phyloP scores from a whole-genome alignment of 2,113 vertebrate species.

The Lagopus leucura region DNA sequence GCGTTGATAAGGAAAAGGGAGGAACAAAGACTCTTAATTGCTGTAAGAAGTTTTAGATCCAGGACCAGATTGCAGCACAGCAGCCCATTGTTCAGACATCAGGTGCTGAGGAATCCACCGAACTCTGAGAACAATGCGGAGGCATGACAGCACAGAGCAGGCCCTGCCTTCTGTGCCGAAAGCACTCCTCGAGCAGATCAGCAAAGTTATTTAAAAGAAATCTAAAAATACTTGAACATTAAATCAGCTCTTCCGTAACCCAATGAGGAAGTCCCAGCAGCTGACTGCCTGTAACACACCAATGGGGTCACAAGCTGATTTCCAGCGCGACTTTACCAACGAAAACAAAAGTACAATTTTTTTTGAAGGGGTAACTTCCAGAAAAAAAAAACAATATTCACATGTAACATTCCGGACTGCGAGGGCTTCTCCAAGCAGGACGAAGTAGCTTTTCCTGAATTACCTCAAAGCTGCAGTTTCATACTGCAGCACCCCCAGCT shows the following conservation, averaged over 20 bases:
- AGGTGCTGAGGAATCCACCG: not conserved
- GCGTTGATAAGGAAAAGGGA: not conserved
- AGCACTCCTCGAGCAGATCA: not conserved
- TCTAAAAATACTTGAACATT: not conserved
- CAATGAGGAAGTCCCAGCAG: not conserved
- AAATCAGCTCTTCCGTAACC: not conserved
- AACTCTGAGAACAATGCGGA: not conserved
- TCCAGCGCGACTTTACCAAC: rapidly evolving
- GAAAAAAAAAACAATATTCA: not conserved
- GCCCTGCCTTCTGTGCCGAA: not conserved
- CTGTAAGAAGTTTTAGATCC: not conserved
- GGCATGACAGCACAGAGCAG: not conserved
- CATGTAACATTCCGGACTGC: not conserved
- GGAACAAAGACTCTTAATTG: not conserved
- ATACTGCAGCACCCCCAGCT: not conserved
- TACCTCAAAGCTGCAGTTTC: not conserved
- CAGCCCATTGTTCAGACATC: not conserved
- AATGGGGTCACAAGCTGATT: not conserved
- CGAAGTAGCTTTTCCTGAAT: not conserved
- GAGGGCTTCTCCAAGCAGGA: not conserved
- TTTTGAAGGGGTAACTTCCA: not conserved
- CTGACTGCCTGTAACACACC: not conserved
- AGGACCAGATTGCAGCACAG: not conserved
- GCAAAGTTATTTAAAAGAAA: not conserved
- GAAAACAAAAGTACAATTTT: not conserved